Conservation (phyloP, 2,797 vertebrate species). For the Miichthys miiuy region DNA sequence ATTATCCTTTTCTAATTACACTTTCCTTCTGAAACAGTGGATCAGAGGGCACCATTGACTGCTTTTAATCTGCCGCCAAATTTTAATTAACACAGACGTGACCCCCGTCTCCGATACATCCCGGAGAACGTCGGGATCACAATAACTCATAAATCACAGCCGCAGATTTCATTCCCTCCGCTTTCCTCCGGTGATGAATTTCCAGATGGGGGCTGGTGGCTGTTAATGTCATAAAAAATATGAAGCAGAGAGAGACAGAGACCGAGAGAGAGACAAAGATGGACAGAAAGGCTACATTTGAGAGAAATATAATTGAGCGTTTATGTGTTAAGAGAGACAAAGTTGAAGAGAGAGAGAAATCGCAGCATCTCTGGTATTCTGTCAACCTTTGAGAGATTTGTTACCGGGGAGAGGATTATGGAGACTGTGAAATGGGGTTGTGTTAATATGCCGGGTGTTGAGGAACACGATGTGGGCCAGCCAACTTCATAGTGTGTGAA, state of each 20-base stretch:
- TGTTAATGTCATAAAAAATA: conserved; percentile 74
- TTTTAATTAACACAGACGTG: conserved; percentile 86
- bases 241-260: conserved; percentile 25
- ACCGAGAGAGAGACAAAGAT: conserved; percentile 26
- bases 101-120: conserved; percentile 79
- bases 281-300: conserved; percentile 54
- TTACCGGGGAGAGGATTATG: conserved; percentile 77
- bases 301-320: conserved; percentile 51
- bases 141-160: conserved; percentile 85
- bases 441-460: conserved; percentile 76
- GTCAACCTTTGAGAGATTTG: conserved; percentile 81
- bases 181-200: conserved; percentile 80
- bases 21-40: conserved; percentile 81
- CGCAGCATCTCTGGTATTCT: conserved; percentile 62
- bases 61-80: conserved; percentile 84
- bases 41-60: conserved; percentile 84
- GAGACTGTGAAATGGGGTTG: conserved; percentile 74
- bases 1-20: conserved; percentile 84
- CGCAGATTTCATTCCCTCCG: conserved; percentile 73
- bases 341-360: conserved; percentile 47
- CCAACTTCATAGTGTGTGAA: conserved; percentile 59
- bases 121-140: conserved; percentile 77
- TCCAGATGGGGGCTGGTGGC: conserved; percentile 72
- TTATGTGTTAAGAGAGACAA: conserved; percentile 57
- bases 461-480: conserved; percentile 64